Percentiles rank a stretch among this genome's conserved stretches.
Evolutionary conservation across 2,888 invertebrate genomes (phyloP).

Genomic region (Mellilla xanthometata): DNA sequence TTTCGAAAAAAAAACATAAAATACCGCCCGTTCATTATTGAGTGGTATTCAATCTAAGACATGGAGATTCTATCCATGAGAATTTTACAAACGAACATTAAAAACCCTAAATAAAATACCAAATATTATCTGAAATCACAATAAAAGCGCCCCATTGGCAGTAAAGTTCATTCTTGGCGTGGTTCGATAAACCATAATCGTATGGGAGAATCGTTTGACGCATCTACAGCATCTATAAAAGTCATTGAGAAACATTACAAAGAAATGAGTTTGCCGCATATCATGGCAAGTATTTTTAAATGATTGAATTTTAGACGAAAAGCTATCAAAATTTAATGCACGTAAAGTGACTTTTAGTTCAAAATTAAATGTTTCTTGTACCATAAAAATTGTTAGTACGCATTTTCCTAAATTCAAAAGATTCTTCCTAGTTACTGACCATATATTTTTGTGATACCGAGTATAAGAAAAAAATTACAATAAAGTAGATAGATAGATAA

Average conservation of each 20-base stretch:
- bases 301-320: slow-evolving; percentile 19
- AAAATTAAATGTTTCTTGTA: too few relatives aligned
- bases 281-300: slow-evolving; percentile 3
- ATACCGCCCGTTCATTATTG: too few relatives aligned
- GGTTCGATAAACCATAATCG: slow-evolving; percentile 6
- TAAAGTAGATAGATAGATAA: too few relatives aligned
- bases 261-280: slow-evolving; percentile 14
- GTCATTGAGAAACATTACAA: slow-evolving; percentile 4
- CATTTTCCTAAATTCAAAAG: too few relatives aligned
- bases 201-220: slow-evolving; percentile 1
- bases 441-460: too few relatives aligned
- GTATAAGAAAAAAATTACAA: too few relatives aligned
- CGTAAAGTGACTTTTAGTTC: too few relatives aligned
- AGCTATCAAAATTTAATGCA: slow-evolving; percentile 19
- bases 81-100: slow-evolving; percentile 7
- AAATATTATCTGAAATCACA: slow-evolving; percentile 7
- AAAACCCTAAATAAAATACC: slow-evolving; percentile 9
- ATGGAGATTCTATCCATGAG: slow-evolving; percentile 7
- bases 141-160: slow-evolving; percentile 2
- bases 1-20: too few relatives aligned
- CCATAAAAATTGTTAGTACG: too few relatives aligned
- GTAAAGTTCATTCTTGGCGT: slow-evolving; percentile 5
- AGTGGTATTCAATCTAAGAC: not conserved
- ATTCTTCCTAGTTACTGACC: too few relatives aligned
- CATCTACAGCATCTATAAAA: not conserved